Base-by-base conservation (phyloP, 2,797 vertebrate species). In the Chelmon rostratus region DNA sequence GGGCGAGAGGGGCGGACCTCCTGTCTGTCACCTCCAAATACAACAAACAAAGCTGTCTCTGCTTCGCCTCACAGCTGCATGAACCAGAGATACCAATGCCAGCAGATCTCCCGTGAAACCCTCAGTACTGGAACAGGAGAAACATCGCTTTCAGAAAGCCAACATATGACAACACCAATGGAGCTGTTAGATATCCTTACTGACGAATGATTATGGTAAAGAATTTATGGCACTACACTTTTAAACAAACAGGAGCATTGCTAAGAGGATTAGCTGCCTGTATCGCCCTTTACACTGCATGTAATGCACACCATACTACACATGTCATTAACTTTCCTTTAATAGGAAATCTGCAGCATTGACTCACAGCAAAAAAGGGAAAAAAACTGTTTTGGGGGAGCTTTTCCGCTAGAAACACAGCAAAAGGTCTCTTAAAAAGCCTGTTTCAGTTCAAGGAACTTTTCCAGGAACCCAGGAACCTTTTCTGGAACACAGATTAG, bases 11-110 rank as follows among this genome's bases (percentile, higher is more conserved):
- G 93, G 87, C 63, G 81, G 87, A 79, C 86, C 81, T 82, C 83
- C 87, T 86, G 92, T 91, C 90, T 92, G 86, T 92, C 93, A 92
- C 80, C 83, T 73, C 80, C 75, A 57, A 64, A 46, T 10, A 64
- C 83, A 63, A 84, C 84, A 87, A 88, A 90, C 87, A 89, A 87
- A 88, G 86, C 88, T 76, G 76, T 33, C 68, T 74, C 70, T 33
- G 74, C 75, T 73, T 73, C 10, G 8, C 49, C 69, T 65, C 54
- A 16, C 40, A 71, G 75, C 66, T 63, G 71, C 19, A 23, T 23
- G 54, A 71, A 83, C 35, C 54, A 65, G 42, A 56, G 25, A 40
- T 47, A 33, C 67, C 10, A 18, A 78, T 59, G 72, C 78, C 77
- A 70, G 49, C 6, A 33, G 69, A 73, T 69, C 62, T 59, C 31